These are phyloP conservation scores for Elaphurus davidianus DNA, from an alignment of 2,113 vertebrate species.

Conservation along the genomic window DNA sequence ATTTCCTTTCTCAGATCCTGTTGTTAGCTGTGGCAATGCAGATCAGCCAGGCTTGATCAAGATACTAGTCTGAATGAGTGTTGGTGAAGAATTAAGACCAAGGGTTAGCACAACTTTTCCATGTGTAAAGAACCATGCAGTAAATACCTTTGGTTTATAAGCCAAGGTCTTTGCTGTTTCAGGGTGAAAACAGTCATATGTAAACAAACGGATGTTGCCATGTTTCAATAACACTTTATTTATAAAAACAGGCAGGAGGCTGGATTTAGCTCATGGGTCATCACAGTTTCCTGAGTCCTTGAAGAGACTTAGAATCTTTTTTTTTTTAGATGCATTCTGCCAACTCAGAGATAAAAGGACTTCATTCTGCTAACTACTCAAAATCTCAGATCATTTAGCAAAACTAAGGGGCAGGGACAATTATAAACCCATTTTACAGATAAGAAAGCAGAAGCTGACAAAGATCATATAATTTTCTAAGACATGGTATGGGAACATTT, in stretches of 20 bases:
- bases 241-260: not conserved
- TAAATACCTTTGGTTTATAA: not conserved
- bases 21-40: not conserved
- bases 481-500: not conserved
- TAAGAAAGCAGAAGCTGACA: not conserved
- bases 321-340: not conserved
- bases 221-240: not conserved
- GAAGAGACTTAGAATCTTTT: not conserved
- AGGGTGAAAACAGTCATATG: not conserved
- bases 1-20: not conserved
- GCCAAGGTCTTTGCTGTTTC: not conserved
- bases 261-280: not conserved
- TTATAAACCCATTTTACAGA: not conserved
- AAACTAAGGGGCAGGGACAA: not conserved
- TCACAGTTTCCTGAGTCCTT: not conserved
- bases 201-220: accelerated
- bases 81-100: too few relatives aligned
- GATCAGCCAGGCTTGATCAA: not conserved
- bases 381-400: not conserved
- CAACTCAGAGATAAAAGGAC: not conserved
- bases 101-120: not conserved
- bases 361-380: not conserved
- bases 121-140: not conserved
- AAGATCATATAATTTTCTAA: not conserved
- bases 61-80: not conserved